Evolutionary conservation across 2,797 vertebrate species (phyloP), one percentile per base, ranked within the genome.

Genomic region (Pangasius djambal): DNA sequence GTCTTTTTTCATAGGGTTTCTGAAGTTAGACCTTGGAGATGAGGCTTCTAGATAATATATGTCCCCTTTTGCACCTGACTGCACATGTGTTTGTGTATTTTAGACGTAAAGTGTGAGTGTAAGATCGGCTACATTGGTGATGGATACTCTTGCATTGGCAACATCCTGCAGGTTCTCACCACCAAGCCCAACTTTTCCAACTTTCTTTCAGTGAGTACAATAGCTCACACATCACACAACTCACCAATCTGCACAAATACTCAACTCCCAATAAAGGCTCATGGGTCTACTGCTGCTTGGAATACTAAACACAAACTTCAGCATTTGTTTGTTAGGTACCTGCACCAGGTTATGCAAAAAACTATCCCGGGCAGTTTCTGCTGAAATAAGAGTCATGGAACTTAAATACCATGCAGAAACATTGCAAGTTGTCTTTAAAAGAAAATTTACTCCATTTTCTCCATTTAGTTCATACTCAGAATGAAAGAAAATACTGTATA

Each of bases 81-180:
- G 34, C 57, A 31, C 59, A 40, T 72, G 25, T 86, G 2, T 87
- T 31, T 89, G 22, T 90, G 52, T 89, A 69, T 93, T 94, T 83
- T 94, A 99, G 98, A 98, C 86, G 96, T 99, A 90, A 94, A 94
- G 86, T 99, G 98, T 87, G 97, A 96, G 89, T 99, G 98, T 95
- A 96, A 96, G 87, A 75, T 15, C 0, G 98, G 98, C 89, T 99
- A 97, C 0, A 92, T 97, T 74, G 98, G 98, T 44, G 96, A 99
- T 0, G 98, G 98, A 67, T 93, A 95, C 92, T 94, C 92, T 1
- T 99, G 98, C 55, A 97, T 93, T 0, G 98, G 98, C 72, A 99
- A 97, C 94, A 93, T 99, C 89, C 92, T 99, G 87, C 97, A 99
- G 93, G 97, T 99, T 86, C 96, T 99, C 78, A 93, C 83, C 84